Evolutionary conservation across 2,888 invertebrate species (phyloP).

Genomic region (Ephialtes manifestator): DNA sequence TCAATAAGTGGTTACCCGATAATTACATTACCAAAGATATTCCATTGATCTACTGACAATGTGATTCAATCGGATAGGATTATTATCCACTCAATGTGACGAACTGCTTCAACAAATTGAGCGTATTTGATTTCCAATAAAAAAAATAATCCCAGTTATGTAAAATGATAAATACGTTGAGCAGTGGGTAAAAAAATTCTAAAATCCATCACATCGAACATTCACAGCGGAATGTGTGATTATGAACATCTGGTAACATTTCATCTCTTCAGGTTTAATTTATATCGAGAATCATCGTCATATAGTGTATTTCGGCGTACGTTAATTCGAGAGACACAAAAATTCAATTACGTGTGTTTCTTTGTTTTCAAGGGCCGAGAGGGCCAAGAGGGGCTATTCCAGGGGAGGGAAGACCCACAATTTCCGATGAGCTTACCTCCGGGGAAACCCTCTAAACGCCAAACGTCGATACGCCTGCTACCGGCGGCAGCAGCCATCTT

Average conservation of each 20-base stretch:
- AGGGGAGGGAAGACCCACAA: constrained; percentile 85
- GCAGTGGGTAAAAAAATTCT: background rate
- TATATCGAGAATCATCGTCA: background rate
- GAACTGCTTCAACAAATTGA: background rate
- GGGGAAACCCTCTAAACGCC: constrained; percentile 84
- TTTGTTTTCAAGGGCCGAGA: constrained; percentile 78
- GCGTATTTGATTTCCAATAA: background rate
- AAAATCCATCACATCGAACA: background rate
- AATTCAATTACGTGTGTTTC: constrained; percentile 85
- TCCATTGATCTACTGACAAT: background rate
- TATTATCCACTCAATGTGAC: background rate
- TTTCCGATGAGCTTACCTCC: constrained; percentile 86
- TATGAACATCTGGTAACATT: background rate
- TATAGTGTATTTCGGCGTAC: constrained; percentile 45
- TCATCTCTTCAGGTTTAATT: background rate
- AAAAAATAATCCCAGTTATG: background rate
- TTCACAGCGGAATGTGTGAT: background rate
- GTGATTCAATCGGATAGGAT: background rate
- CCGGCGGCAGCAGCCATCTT: constrained; percentile 81
- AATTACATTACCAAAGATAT: background rate
- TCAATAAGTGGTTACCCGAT: background rate
- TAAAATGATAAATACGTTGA: background rate
- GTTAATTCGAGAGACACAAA: constrained; percentile 79
- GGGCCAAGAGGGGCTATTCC: constrained; percentile 80
- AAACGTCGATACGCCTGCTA: constrained; percentile 85